Evolutionary conservation across 2,113 vertebrate genomes (phyloP).

Genomic region (Mirounga angustirostris): DNA sequence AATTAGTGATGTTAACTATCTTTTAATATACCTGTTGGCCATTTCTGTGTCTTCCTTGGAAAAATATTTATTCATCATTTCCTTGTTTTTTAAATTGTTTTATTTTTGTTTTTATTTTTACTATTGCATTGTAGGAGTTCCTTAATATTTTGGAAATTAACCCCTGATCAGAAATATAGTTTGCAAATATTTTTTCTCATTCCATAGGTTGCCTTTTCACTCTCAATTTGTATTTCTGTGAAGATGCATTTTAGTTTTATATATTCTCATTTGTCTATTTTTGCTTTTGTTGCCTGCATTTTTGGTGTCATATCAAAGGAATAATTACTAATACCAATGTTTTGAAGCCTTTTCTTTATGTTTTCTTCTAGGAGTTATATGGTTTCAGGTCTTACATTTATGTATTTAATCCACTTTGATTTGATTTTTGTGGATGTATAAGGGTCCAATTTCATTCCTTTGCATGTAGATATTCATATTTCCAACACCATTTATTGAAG

Average conservation of each 20-base stretch:
- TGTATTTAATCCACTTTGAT: not conserved
- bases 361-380: not conserved
- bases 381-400: not conserved
- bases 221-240: not conserved
- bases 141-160: not conserved
- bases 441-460: not conserved
- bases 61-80: not conserved
- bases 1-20: not conserved
- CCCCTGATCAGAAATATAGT: not conserved
- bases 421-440: not conserved
- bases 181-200: not conserved
- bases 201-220: not conserved
- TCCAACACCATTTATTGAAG: not conserved
- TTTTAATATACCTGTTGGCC: not conserved
- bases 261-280: not conserved
- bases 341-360: not conserved
- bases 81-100: not conserved
- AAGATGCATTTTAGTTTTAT: not conserved
- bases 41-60: not conserved
- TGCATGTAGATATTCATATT: not conserved
- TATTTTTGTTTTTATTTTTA: not conserved
- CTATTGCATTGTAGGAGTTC: not conserved
- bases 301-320: not conserved
- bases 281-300: not conserved
- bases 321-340: not conserved